These are phyloP conservation scores for Patella ulyssiponensis DNA, from an alignment of 2,888 invertebrate genomes.

Conservation along the genomic window DNA sequence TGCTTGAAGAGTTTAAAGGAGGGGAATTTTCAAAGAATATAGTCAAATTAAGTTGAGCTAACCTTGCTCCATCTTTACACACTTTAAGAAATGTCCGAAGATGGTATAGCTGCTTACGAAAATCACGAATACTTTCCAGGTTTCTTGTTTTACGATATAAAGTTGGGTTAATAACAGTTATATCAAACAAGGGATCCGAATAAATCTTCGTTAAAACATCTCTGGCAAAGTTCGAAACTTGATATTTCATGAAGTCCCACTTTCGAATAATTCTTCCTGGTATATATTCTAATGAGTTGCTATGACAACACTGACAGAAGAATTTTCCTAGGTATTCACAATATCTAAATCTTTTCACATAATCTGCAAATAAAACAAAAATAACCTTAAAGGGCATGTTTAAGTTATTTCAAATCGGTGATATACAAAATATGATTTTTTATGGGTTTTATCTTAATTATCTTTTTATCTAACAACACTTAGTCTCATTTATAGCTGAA, in stretches of 20 bases:
- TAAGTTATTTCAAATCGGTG: neutral
- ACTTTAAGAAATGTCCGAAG: constrained; percentile 82
- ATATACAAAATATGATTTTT: no score
- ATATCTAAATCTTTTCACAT: constrained; percentile 82
- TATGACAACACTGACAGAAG: constrained; percentile 90
- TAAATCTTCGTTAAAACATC: constrained; percentile 84
- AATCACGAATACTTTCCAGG: constrained; percentile 77
- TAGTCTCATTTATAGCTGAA: neutral
- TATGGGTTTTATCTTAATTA: no score
- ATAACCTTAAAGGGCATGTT: neutral
- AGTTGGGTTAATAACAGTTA: constrained; percentile 80
- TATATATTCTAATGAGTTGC: constrained; percentile 82
- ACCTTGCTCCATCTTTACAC: constrained; percentile 80
- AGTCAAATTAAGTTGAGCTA: constrained; percentile 21
- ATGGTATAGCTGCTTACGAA: constrained; percentile 80
- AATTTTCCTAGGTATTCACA: constrained; percentile 88
- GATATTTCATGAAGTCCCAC: constrained; percentile 79
- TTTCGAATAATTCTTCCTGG: constrained; percentile 74
- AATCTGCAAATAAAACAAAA: constrained; percentile 18
- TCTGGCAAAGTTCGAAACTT: constrained; percentile 87
- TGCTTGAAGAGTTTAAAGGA: no score
- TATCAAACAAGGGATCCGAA: constrained; percentile 83
- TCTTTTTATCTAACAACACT: neutral
- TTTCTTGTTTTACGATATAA: constrained; percentile 79
- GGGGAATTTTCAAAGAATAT: no score